These are phyloP conservation scores for Cricetomys ansorgei DNA, from an alignment of 2,113 vertebrate genomes.

Conservation along the genomic window DNA sequence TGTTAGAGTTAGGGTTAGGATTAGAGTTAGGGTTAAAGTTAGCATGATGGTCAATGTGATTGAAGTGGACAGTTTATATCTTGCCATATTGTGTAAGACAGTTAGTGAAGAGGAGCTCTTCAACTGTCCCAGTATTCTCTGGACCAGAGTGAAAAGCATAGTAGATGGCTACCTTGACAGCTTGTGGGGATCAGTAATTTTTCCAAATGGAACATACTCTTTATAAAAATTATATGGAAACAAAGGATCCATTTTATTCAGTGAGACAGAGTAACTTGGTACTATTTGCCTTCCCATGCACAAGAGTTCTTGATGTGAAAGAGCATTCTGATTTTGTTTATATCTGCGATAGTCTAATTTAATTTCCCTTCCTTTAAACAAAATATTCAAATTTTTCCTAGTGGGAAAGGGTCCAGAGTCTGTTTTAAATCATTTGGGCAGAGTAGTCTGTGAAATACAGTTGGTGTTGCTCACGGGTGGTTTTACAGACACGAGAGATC, in stretches of 20 bases:
- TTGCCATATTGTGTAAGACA: too few relatives aligned
- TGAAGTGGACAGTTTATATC: rapidly evolving
- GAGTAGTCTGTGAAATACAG: constrained; percentile 72
- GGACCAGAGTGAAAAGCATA: neutral
- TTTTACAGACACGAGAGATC: constrained; percentile 75
- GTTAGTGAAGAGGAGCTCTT: neutral
- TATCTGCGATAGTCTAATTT: constrained; percentile 5
- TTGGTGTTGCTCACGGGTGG: constrained; percentile 67
- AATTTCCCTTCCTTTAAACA: constrained; percentile 50
- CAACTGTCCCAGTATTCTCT: neutral
- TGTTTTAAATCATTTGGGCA: constrained; percentile 71
- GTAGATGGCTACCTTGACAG: neutral
- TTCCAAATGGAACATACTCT: neutral
- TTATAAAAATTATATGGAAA: neutral
- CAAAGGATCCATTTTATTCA: neutral
- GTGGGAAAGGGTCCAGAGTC: constrained; percentile 21
- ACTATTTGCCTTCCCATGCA: neutral
- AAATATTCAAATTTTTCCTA: constrained; percentile 31
- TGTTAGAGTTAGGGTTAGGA: too few relatives aligned
- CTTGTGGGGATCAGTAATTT: neutral
- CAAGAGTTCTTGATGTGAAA: neutral
- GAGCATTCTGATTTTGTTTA: constrained; percentile 24
- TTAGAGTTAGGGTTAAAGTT: too few relatives aligned
- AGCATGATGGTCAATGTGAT: neutral
- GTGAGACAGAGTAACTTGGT: neutral